These are phyloP conservation scores for Sula dactylatra DNA, from an alignment of 2,113 vertebrate species.

Conservation along the genomic window DNA sequence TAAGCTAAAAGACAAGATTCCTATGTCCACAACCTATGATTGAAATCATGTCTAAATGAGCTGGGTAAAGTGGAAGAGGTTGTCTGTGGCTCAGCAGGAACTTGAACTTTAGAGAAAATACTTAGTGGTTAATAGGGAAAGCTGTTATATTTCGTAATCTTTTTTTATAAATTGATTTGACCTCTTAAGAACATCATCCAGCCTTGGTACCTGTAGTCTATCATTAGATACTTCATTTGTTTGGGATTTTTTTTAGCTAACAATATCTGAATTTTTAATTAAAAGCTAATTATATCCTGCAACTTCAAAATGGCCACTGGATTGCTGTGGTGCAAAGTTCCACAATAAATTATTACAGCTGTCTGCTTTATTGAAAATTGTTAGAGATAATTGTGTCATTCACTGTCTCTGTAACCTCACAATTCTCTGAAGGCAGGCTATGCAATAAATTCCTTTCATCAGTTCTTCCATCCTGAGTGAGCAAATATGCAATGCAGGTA, in stretches of 20 bases:
- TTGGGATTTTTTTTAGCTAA: fast-evolving
- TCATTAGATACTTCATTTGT: neutral
- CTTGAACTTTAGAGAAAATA: neutral
- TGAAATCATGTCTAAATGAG: neutral
- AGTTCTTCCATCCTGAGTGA: neutral
- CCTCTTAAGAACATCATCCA: neutral
- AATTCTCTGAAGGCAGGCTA: neutral
- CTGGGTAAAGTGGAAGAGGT: neutral
- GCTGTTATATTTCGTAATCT: neutral
- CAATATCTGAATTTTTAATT: neutral
- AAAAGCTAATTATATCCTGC: neutral
- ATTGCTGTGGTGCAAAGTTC: neutral
- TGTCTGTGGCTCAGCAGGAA: neutral
- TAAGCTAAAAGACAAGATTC: neutral
- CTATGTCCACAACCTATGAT: neutral
- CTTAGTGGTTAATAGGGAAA: neutral
- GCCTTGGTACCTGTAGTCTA: neutral
- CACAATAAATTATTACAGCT: neutral
- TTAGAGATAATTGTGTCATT: neutral
- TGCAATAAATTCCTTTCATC: neutral
- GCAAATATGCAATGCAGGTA: neutral
- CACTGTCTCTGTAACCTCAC: neutral
- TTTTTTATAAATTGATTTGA: neutral
- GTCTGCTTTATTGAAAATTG: neutral
- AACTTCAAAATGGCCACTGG: neutral